Base-by-base conservation (phyloP, 2,888 invertebrate species). In the Oscheius myriophilus region DNA sequence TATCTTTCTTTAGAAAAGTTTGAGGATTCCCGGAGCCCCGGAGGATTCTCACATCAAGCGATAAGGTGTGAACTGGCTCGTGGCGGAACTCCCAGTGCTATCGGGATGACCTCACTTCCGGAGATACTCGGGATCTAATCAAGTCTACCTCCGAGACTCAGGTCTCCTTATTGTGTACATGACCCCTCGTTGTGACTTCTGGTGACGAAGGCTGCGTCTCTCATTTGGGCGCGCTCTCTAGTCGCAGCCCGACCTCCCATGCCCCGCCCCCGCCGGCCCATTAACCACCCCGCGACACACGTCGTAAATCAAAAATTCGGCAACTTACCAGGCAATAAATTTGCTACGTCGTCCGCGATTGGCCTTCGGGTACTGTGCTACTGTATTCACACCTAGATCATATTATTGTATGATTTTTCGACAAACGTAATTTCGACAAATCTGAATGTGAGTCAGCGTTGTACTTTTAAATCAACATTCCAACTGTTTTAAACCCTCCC, bases 301-400 rank as follows among this genome's bases (percentile, higher is more conserved):
- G 73, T 76, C 76, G 76, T 76, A 76, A 76, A 76, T 76, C 76
- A 76, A 76, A 76, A 76, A 72, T 76, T 72, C 74, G 76, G 73
- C 74, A 74, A 76, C 67, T 67, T 61, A 61, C 67, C 45, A 59
- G 74, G 70, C 72, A 72, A 76, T 76, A 76, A 74, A 76, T 76
- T 61, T 72, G 67, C 70, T 49, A 68, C 59, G 66, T 62, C 68
- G 71, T 67, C 67, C 57, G 46, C 65, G 26, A 65, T 65, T 65
- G 65, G 65, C 21, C 21, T 21, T 21, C 9, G 65, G 55, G 11
- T 65, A 65, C 65, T 55, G 65, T 65, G 41, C 63, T 63, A 63
- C 63, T 63, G 61, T 61, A 61, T 61, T 61, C 46, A n/a, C 49
- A 33, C 33, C 33, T 33, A 33, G 33, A 33, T 33, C 33, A 33